Evolutionary conservation across 2,113 vertebrate genomes (phyloP), one percentile per base, ranked within the genome.

Genomic region (Geococcyx californianus): DNA sequence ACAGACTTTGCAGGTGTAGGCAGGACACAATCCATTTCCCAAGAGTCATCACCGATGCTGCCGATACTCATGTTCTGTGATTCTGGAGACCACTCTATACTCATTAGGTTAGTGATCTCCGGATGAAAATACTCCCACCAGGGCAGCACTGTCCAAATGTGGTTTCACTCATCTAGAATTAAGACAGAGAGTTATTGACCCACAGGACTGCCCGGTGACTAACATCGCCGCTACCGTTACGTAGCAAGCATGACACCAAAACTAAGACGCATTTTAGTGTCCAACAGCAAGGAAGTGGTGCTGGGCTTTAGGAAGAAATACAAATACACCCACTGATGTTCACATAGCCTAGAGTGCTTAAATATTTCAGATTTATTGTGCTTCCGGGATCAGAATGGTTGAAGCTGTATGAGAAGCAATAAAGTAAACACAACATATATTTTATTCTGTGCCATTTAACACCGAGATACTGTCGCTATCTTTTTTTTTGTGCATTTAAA

Each of bases 361-460:
- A 93, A 88, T 90, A 92, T 82, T 92, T 54, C 73, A 95, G 93
- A 59, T 85, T 85, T 92, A 67, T 67, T 85, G 67, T 56, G 78
- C 62, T 94, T 95, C 91, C 19, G 8, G 69, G 90, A 85, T 82
- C 66, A 59, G 70, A 90, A 87, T 87, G 93, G 90, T 51, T 81
- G 82, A 86, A 79, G 42, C 44, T 42, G 25, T 20, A 47, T 13
- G 64, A n/a, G 70, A 91, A 82, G 66, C 66, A 67, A 56, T 31
- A 67, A 62, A 72, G 76, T 54, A 73, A 92, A 69, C 62, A 91
- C 47, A 33, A 34, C 14, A 13, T 51, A 19, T 87, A 31, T 94
- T 94, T 89, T 34, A 78, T 84, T 83, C 60, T 60, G 77, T 80
- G 47, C 66, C 47, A 38, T 67, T 90, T 90, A 52, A 64, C 24